phyloP scores from a whole-genome alignment of 2,888 invertebrate genomes.

The Cryptus armator region DNA sequence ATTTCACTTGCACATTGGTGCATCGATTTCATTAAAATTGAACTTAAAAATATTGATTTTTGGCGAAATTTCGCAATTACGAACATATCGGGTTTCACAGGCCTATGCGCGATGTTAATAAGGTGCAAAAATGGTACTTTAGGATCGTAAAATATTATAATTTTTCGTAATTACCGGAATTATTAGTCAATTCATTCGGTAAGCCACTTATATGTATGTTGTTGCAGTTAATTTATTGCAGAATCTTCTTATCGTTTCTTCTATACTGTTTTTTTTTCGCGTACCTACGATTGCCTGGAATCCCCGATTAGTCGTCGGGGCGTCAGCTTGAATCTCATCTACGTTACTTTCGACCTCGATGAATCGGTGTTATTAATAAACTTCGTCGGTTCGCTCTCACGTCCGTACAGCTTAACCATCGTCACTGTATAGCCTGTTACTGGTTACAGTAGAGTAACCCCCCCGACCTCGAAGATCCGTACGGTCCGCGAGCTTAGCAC shows the following conservation, averaged over 20 bases:
- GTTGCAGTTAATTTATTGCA: background rate
- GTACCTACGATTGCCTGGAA: background rate
- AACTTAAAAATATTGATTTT: too few relatives aligned
- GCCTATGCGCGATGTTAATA: too few relatives aligned
- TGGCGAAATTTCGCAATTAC: too few relatives aligned
- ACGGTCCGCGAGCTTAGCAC: slow-evolving; percentile 61
- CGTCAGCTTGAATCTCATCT: slow-evolving; percentile 16
- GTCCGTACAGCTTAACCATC: slow-evolving; percentile 64
- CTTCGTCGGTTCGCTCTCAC: slow-evolving; percentile 68
- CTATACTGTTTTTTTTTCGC: background rate
- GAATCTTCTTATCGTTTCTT: background rate
- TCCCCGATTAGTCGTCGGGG: background rate
- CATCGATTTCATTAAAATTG: too few relatives aligned
- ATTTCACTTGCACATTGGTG: too few relatives aligned
- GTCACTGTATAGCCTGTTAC: slow-evolving; percentile 13
- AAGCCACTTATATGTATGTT: background rate
- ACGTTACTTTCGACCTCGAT: slow-evolving; percentile 69
- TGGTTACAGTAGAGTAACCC: slow-evolving; percentile 9
- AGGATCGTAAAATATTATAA: too few relatives aligned
- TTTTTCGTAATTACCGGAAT: background rate
- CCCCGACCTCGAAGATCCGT: slow-evolving; percentile 77
- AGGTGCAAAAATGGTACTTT: too few relatives aligned
- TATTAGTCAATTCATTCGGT: background rate
- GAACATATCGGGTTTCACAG: too few relatives aligned
- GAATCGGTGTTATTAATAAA: slow-evolving; percentile 80